Conservation (phyloP, 1,140 invertebrate genomes). For the Andricus grossulariae region DNA sequence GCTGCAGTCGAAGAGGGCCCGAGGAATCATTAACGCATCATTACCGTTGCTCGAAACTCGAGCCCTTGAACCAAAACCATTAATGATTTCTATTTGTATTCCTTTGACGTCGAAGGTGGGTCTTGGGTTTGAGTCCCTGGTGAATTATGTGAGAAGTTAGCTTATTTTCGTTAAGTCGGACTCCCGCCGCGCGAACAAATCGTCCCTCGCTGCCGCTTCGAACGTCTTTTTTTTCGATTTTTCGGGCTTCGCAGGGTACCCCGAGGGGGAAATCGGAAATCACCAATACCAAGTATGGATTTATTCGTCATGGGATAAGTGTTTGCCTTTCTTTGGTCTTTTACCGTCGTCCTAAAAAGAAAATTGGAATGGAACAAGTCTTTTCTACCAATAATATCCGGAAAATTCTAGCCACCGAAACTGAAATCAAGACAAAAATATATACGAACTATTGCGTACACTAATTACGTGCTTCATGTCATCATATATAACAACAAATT, state of each 20-base stretch:
- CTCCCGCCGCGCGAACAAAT: constrained; percentile 74
- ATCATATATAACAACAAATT: too few species aligned
- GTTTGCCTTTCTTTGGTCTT: constrained; percentile 32
- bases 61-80: constrained; percentile 72
- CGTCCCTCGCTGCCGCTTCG: constrained; percentile 62
- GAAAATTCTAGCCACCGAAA: not conserved
- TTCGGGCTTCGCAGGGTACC: constrained; percentile 37
- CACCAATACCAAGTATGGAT: constrained; percentile 17
- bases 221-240: constrained; percentile 60
- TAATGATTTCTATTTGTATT: constrained; percentile 76
- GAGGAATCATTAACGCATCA: constrained; percentile 72
- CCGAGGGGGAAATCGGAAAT: constrained; percentile 41
- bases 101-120: constrained; percentile 55
- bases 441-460: too few species aligned
- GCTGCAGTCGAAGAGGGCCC: not conserved
- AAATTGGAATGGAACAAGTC: not conserved
- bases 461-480: too few species aligned
- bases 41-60: constrained; percentile 59
- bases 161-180: constrained; percentile 72
- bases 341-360: constrained; percentile 10
- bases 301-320: constrained; percentile 38
- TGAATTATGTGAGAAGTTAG: constrained; percentile 75
- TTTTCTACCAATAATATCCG: not conserved
- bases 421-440: not conserved
- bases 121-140: constrained; percentile 55